phyloP scores from a whole-genome alignment of 2,888 invertebrate genomes.

The Agrotis ipsilon region DNA sequence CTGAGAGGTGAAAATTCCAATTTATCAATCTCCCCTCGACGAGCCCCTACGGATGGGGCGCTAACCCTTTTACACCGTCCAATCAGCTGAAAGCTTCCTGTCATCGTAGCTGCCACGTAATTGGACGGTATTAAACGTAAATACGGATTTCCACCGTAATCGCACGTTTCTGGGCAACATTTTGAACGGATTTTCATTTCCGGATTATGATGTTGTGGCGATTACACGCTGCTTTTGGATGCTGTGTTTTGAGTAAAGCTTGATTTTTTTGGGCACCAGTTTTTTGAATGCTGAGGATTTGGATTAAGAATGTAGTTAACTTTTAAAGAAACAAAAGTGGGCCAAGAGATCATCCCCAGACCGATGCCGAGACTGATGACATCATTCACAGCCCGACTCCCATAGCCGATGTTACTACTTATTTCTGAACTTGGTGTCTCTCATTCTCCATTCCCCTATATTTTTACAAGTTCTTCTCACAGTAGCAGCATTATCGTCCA shows the following conservation, averaged over 20 bases:
- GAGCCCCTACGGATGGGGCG: slow-evolving; percentile 61
- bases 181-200: slow-evolving; percentile 50
- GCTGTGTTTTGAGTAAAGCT: neutral
- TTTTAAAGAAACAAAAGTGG: neutral
- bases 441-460: no score
- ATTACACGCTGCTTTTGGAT: slow-evolving; percentile 10
- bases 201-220: slow-evolving; percentile 17
- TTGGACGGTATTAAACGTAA: slow-evolving; percentile 63
- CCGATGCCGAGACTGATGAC: no score
- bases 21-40: slow-evolving; percentile 59
- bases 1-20: slow-evolving; percentile 50
- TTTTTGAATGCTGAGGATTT: neutral
- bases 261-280: slow-evolving; percentile 10
- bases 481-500: neutral
- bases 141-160: slow-evolving; percentile 52
- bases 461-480: no score
- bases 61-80: slow-evolving; percentile 76
- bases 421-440: no score
- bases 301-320: neutral
- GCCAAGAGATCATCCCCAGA: no score
- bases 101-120: slow-evolving; percentile 66
- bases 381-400: neutral
- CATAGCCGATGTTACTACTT: no score
- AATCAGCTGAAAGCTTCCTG: slow-evolving; percentile 83
- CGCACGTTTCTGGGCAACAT: slow-evolving; percentile 30